Conservation (phyloP, 2,113 vertebrate genomes). For the Pimephales promelas region DNA sequence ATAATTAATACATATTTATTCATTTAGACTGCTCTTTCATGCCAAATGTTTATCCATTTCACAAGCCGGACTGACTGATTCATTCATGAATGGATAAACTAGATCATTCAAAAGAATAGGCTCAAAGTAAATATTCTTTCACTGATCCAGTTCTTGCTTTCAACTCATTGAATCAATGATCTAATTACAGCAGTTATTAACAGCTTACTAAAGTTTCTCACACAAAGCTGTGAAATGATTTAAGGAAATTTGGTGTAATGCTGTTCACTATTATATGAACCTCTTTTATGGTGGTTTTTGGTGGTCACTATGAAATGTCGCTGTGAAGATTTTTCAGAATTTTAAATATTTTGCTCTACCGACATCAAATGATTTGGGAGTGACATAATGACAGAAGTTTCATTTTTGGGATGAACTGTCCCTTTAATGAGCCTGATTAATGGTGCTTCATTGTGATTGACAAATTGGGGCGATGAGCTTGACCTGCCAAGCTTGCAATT, state of each 20-base stretch:
- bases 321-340: not conserved
- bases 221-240: not conserved
- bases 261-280: too few relatives aligned
- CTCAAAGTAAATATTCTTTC: not conserved
- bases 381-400: not conserved
- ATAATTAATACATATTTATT: not conserved
- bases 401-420: not conserved
- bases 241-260: too few relatives aligned
- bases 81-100: not conserved
- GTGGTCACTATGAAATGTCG: not conserved
- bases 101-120: not conserved
- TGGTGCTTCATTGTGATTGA: slow-evolving; percentile 5
- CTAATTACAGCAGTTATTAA: not conserved
- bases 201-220: not conserved
- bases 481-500: slow-evolving; percentile 39
- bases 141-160: not conserved
- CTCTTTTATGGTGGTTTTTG: not conserved
- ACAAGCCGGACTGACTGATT: not conserved
- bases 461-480: slow-evolving; percentile 42
- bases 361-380: not conserved
- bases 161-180: not conserved
- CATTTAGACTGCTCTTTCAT: not conserved
- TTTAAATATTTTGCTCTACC: not conserved
- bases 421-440: slow-evolving; percentile 20
- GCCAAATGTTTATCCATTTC: not conserved